A percentile compares a stretch with the other conserved stretches of the same genome.
Conservation (phyloP, 1,140 invertebrate species). For the Hestina assimilis region DNA sequence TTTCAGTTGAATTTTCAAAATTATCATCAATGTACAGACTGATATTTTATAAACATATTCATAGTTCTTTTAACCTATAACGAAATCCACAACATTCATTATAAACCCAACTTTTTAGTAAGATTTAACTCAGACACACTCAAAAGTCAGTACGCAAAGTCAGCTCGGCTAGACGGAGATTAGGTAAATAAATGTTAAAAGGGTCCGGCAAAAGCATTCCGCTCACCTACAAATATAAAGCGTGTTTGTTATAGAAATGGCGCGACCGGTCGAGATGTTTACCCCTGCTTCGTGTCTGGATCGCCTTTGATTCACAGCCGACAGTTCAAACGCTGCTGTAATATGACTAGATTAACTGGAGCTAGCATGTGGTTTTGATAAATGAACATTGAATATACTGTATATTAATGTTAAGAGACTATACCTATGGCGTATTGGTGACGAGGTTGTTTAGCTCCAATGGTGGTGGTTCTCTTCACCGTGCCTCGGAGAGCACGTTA, state of each 20-base stretch:
- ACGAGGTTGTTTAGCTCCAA: too few species aligned
- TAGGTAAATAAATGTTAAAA: slow-evolving; percentile 1
- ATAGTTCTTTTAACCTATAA: too few species aligned
- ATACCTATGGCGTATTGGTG: too few species aligned
- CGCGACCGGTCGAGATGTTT: slow-evolving; percentile 14
- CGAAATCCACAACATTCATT: too few species aligned
- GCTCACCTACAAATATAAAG: slow-evolving; percentile 1
- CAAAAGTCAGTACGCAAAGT: background rate
- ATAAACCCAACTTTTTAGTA: background rate
- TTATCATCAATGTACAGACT: too few species aligned
- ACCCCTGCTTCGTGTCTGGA: slow-evolving; percentile 17
- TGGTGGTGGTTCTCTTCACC: too few species aligned
- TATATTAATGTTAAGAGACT: too few species aligned
- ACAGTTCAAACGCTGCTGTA: slow-evolving; percentile 12
- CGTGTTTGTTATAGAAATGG: slow-evolving; percentile 19
- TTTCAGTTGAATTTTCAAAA: too few species aligned
- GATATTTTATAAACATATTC: too few species aligned
- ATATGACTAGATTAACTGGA: background rate
- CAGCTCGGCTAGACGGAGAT: background rate
- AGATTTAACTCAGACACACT: background rate
- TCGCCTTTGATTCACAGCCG: slow-evolving; percentile 14
- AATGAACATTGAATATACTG: too few species aligned
- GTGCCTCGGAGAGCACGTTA: too few species aligned
- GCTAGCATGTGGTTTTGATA: too few species aligned
- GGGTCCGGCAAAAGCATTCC: background rate